These are phyloP conservation scores for Ictidomys tridecemlineatus DNA, from an alignment of 2,113 vertebrate species.

Conservation along the genomic window DNA sequence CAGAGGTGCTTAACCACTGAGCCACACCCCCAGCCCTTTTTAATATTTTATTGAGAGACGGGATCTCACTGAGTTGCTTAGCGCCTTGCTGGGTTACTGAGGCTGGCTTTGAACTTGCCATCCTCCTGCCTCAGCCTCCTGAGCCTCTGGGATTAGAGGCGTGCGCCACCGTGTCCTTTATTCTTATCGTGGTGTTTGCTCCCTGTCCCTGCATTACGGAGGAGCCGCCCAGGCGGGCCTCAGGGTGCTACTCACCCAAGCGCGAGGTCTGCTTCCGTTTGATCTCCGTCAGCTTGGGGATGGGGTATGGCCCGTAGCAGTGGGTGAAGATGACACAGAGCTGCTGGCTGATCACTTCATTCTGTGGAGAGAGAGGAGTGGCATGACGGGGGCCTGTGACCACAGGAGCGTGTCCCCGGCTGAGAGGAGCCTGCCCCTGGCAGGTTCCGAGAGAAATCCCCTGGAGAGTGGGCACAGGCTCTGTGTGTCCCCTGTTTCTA, in stretches of 20 bases:
- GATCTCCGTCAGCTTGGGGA: slow-evolving; percentile 97
- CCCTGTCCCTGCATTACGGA: not conserved
- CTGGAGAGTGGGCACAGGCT: too few species aligned
- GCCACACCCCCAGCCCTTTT: too few species aligned
- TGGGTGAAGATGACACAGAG: slow-evolving; percentile 97
- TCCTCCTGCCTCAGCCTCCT: too few species aligned
- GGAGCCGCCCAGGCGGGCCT: fast-evolving
- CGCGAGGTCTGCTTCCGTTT: slow-evolving; percentile 97
- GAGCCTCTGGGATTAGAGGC: too few species aligned
- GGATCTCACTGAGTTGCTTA: too few species aligned
- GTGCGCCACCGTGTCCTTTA: too few species aligned
- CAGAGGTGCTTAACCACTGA: too few species aligned
- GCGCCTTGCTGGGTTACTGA: too few species aligned
- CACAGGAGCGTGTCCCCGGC: not conserved
- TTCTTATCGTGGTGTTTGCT: fast-evolving
- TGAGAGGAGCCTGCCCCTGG: not conserved
- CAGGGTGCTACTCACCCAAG: slow-evolving; percentile 89
- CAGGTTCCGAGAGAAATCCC: not conserved
- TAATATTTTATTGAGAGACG: too few species aligned
- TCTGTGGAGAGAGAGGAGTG: slow-evolving; percentile 87
- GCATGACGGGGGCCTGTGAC: fast-evolving
- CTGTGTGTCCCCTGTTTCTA: not conserved
- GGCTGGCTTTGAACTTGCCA: too few species aligned
- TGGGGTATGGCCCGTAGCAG: slow-evolving; percentile 98
- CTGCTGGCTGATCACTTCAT: slow-evolving; percentile 99